Conservation (phyloP, 1,140 invertebrate genomes). For the Drosophila kikkawai region DNA sequence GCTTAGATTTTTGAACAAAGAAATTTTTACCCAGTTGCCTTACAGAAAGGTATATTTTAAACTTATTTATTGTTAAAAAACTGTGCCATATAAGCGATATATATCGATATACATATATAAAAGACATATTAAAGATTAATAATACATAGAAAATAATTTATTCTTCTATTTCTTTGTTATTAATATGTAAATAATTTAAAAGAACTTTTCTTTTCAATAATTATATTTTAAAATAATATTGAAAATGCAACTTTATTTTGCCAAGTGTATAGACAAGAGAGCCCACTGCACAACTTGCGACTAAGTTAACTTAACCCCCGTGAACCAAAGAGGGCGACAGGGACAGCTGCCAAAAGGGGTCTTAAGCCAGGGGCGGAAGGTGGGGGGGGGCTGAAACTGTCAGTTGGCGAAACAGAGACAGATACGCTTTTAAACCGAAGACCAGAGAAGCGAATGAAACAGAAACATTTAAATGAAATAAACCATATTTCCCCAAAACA, state of each 20-base stretch:
- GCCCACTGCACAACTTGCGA: slow-evolving; percentile 26
- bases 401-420: slow-evolving; percentile 19
- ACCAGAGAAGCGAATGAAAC: slow-evolving; percentile 2
- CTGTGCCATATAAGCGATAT: no score
- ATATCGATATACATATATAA: background rate
- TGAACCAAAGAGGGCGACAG: slow-evolving; percentile 7
- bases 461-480: slow-evolving; percentile 30
- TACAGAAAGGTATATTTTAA: background rate
- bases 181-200: no score
- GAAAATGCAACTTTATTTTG: background rate
- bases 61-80: no score
- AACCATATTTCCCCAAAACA: slow-evolving; percentile 23
- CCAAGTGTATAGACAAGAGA: background rate
- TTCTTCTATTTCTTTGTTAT: no score
- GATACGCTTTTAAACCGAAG: background rate
- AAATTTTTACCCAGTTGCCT: background rate
- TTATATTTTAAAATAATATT: no score
- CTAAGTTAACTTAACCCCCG: slow-evolving; percentile 36
- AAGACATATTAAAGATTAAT: no score
- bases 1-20: no score
- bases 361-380: slow-evolving; percentile 1
- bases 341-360: slow-evolving; percentile 28
- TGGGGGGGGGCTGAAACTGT: slow-evolving; percentile 9
- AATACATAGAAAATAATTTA: no score
- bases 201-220: no score